These are phyloP conservation scores for Clitarchus hookeri DNA, from an alignment of 2,888 invertebrate genomes.

Conservation along the genomic window DNA sequence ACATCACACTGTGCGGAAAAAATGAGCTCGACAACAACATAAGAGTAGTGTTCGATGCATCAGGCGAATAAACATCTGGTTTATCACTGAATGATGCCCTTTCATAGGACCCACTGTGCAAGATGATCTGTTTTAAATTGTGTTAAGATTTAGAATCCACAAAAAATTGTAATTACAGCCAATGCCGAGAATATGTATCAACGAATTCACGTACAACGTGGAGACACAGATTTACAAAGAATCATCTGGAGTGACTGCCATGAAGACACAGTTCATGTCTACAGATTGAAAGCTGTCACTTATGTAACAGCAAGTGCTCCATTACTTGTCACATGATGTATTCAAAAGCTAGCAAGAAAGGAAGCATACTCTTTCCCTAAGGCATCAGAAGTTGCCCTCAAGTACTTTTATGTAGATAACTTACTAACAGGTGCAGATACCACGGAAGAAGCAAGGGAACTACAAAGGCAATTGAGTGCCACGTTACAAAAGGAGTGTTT, in stretches of 20 bases:
- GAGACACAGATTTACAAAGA: background rate
- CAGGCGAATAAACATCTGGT: conserved; percentile 30
- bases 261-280: too few species aligned
- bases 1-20: too few species aligned
- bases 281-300: too few species aligned
- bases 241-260: background rate
- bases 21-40: too few species aligned
- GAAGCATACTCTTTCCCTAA: background rate
- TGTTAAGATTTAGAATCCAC: too few species aligned
- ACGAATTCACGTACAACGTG: background rate
- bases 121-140: too few species aligned
- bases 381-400: background rate
- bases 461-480: background rate
- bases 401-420: background rate
- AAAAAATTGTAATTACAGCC: too few species aligned
- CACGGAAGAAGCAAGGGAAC: background rate
- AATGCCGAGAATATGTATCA: background rate
- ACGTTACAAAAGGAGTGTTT: background rate
- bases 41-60: conserved; percentile 37
- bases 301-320: too few species aligned
- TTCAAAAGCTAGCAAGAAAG: background rate
- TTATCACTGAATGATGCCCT: too few species aligned
- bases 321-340: too few species aligned
- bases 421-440: background rate
- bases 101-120: too few species aligned